Evolutionary conservation across 2,888 invertebrate genomes (phyloP).

Genomic region (Amphiduros pacificus): DNA sequence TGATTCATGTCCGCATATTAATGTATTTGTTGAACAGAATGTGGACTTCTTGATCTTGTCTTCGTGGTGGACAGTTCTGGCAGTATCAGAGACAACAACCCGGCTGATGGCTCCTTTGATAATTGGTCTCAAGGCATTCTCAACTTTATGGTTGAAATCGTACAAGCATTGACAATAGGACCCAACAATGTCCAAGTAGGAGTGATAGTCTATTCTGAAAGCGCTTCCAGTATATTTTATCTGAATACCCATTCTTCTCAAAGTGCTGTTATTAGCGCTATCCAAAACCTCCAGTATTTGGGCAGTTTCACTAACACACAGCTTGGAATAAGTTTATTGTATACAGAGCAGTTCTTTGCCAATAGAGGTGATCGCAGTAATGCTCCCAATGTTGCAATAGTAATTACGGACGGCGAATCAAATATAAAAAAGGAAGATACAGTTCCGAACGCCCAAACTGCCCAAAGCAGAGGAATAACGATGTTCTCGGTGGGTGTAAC

Average conservation of each 20-base stretch:
- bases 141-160: slow-evolving; percentile 6
- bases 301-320: slow-evolving; percentile 14
- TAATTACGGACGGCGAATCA: slow-evolving; percentile 20
- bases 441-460: slow-evolving; percentile 9
- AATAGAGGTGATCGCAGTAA: slow-evolving; percentile 12
- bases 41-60: slow-evolving; percentile 21
- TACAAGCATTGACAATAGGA: slow-evolving; percentile 7
- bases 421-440: not conserved
- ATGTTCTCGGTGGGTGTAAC: slow-evolving; percentile 21
- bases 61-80: slow-evolving; percentile 25
- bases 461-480: slow-evolving; percentile 2
- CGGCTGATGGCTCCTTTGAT: slow-evolving; percentile 13
- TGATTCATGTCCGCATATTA: no score
- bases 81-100: slow-evolving; percentile 20
- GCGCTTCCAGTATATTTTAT: slow-evolving; percentile 8
- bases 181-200: slow-evolving; percentile 11
- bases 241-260: not conserved
- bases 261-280: not conserved
- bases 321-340: slow-evolving; percentile 9
- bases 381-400: slow-evolving; percentile 19
- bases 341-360: not conserved
- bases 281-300: slow-evolving; percentile 5
- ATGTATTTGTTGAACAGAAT: no score
- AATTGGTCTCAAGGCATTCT: slow-evolving; percentile 2
- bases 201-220: slow-evolving; percentile 5